Conservation (phyloP, 2,113 vertebrate genomes). For the Oriolus oriolus region DNA sequence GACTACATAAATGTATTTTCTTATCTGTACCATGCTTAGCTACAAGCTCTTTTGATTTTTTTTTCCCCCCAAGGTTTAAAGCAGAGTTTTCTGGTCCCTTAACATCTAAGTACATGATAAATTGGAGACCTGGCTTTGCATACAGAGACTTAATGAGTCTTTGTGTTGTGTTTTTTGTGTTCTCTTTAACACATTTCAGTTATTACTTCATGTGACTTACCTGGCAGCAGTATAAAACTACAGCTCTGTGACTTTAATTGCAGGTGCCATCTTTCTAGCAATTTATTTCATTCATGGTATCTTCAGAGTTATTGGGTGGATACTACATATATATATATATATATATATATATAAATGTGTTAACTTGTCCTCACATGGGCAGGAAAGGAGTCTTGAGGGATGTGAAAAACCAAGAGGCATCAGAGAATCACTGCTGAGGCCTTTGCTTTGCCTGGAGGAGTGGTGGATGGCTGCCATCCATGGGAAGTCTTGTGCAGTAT, state of each 20-base stretch:
- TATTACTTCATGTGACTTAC: fast-evolving
- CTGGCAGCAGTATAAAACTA: not conserved
- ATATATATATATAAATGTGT: too few species aligned
- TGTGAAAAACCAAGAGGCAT: not conserved
- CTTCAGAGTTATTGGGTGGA: not conserved
- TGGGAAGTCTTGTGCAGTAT: fast-evolving
- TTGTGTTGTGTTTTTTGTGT: not conserved
- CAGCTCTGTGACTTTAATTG: not conserved
- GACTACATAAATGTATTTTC: not conserved
- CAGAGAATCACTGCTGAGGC: not conserved
- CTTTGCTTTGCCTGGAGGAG: not conserved
- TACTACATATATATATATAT: too few species aligned
- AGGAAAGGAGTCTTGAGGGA: not conserved
- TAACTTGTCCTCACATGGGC: not conserved
- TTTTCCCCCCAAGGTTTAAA: not conserved
- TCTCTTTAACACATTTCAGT: not conserved
- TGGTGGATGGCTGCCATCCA: not conserved
- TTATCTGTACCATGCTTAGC: not conserved
- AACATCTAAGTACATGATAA: not conserved
- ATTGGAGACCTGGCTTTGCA: not conserved
- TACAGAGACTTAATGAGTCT: not conserved
- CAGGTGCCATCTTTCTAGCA: not conserved
- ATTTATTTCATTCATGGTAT: not conserved
- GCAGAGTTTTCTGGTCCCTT: not conserved
- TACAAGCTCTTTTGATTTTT: not conserved